A percentile compares a stretch with the other conserved stretches of the same genome.
These are phyloP conservation scores for Vimba vimba DNA, from an alignment of 2,113 vertebrate genomes.

Conservation along the genomic window DNA sequence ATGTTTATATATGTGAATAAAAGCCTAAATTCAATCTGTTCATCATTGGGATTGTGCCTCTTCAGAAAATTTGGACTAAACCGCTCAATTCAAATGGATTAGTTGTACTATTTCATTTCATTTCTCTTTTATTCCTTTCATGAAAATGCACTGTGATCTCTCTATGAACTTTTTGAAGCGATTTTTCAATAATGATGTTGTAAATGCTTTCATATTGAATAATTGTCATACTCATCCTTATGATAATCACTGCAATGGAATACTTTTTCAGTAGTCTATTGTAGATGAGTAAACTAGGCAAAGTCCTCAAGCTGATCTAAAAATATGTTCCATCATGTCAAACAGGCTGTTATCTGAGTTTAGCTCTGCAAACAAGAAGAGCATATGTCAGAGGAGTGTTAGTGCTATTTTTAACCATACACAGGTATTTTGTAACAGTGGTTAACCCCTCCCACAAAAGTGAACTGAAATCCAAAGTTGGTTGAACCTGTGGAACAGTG, in stretches of 20 bases:
- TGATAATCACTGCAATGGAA: not conserved
- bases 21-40: no score
- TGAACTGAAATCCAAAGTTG: slow-evolving; percentile 38
- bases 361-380: slow-evolving; percentile 33
- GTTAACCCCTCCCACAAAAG: slow-evolving; percentile 41
- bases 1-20: no score
- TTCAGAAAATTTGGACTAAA: no score
- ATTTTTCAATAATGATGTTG: not conserved
- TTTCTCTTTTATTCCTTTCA: no score
- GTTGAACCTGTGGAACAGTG: not conserved
- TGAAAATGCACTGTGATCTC: no score
- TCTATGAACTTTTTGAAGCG: no score
- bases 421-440: slow-evolving; percentile 37
- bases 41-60: no score
- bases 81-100: no score
- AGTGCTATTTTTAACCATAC: slow-evolving; percentile 48
- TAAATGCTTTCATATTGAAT: not conserved
- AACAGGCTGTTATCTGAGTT: slow-evolving; percentile 26
- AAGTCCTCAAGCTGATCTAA: not conserved
- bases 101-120: no score
- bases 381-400: slow-evolving; percentile 34
- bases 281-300: not conserved
- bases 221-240: not conserved
- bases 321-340: not conserved
- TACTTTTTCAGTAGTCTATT: not conserved